These are phyloP conservation scores for Saguinus imperator DNA, from an alignment of 2,113 vertebrate species.

Conservation along the genomic window DNA sequence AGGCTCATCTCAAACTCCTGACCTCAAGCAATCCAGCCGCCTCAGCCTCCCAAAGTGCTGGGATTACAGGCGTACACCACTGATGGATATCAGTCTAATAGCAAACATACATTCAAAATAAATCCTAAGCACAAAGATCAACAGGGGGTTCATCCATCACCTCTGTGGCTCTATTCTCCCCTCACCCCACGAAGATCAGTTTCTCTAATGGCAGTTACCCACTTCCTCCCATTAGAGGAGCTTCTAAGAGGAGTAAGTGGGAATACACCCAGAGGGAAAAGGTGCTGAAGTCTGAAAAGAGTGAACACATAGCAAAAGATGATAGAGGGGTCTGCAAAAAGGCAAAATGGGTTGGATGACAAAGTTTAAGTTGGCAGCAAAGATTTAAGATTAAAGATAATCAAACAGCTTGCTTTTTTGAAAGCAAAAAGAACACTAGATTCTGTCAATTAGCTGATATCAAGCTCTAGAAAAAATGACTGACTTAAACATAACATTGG, in stretches of 20 bases:
- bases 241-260: not conserved
- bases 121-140: not conserved
- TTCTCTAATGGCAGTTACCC: not conserved
- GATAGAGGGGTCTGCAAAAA: not conserved
- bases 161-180: not conserved
- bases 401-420: not conserved
- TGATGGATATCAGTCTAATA: not conserved
- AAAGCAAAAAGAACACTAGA: constrained; percentile 30
- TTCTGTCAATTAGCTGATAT: not conserved
- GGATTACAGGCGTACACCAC: not conserved
- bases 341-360: not conserved
- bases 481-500: not conserved
- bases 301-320: not conserved
- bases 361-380: not conserved
- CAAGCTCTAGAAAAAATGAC: not conserved
- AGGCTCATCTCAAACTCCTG: too few species aligned
- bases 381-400: constrained; percentile 31
- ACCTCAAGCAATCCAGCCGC: too few species aligned
- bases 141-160: not conserved
- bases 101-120: not conserved
- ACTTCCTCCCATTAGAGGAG: not conserved
- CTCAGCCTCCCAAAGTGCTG: too few species aligned
- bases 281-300: not conserved
- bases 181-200: not conserved
- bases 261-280: not conserved